Evolutionary conservation across 2,113 vertebrate species (phyloP).

Genomic region (Carassius carassius): DNA sequence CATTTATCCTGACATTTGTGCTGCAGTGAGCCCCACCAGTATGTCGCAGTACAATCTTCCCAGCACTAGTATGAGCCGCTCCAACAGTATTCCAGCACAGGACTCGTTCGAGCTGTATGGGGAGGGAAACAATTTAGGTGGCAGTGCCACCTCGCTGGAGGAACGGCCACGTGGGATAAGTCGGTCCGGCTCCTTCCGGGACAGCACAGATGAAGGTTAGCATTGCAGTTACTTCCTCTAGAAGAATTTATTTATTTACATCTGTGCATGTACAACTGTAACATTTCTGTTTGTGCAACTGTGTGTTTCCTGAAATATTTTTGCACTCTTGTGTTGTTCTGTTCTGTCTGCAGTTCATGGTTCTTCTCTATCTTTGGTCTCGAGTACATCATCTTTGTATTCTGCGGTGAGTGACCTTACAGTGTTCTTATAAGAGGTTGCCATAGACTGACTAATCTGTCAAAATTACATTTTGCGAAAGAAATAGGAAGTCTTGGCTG

Average conservation of each 20-base stretch:
- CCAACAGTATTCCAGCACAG: constrained; percentile 96
- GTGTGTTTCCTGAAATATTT: too few relatives aligned
- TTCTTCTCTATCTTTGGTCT: constrained; percentile 92
- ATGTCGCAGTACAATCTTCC: constrained; percentile 88
- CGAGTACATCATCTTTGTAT: constrained; percentile 96
- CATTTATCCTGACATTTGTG: neutral
- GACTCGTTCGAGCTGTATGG: constrained; percentile 94
- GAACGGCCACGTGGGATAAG: constrained; percentile 91
- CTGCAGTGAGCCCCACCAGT: constrained; percentile 92
- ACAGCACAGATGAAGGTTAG: constrained; percentile 97
- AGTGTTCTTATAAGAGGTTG: neutral
- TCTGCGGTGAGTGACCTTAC: constrained; percentile 86
- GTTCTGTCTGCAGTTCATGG: constrained; percentile 81
- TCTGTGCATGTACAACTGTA: neutral
- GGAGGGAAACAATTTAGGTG: constrained; percentile 85
- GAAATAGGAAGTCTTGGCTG: neutral
- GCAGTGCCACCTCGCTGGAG: constrained; percentile 93
- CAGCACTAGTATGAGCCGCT: constrained; percentile 92
- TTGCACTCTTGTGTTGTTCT: neutral
- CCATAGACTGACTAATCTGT: neutral
- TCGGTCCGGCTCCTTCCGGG: constrained; percentile 94
- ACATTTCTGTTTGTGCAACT: neutral
- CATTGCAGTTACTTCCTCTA: neutral
- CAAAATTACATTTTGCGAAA: neutral
- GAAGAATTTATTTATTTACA: neutral